Evolutionary conservation across 1,140 invertebrate genomes (phyloP).

Genomic region (Delia radicum): DNA sequence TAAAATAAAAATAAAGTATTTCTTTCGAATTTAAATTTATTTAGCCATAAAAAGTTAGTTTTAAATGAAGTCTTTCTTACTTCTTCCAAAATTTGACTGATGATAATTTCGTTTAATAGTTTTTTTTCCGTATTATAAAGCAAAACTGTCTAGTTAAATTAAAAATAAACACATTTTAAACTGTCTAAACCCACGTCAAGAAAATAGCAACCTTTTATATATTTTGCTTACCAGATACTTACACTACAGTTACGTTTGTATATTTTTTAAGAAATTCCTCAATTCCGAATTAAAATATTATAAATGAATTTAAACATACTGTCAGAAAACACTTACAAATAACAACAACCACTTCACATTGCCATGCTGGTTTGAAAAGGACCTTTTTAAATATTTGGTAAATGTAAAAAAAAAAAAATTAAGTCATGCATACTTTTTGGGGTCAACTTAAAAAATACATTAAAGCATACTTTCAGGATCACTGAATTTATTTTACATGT

Average conservation of each 20-base stretch:
- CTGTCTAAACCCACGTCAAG: not conserved
- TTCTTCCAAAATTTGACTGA: not conserved
- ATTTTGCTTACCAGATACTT: not conserved
- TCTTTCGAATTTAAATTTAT: too few relatives aligned
- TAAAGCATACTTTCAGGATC: not conserved
- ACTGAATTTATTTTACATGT: not conserved
- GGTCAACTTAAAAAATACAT: not conserved
- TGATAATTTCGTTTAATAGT: not conserved
- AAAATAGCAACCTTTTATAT: not conserved
- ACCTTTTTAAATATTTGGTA: too few relatives aligned
- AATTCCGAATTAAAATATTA: not conserved
- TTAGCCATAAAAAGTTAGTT: too few relatives aligned
- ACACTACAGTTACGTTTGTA: too few relatives aligned
- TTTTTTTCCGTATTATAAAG: not conserved
- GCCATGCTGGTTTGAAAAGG: too few relatives aligned
- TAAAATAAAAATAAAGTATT: not conserved
- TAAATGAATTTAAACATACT: not conserved
- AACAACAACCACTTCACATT: not conserved
- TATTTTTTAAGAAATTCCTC: not conserved
- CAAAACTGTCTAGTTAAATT: too few relatives aligned
- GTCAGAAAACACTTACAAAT: not conserved
- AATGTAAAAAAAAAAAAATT: not conserved
- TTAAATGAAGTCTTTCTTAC: too few relatives aligned
- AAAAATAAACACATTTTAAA: too few relatives aligned
- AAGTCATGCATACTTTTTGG: slow-evolving; percentile 14